Percentiles rank a stretch among this genome's conserved stretches.
phyloP scores from a whole-genome alignment of 2,797 vertebrate genomes.

The Brachymystax lenok region DNA sequence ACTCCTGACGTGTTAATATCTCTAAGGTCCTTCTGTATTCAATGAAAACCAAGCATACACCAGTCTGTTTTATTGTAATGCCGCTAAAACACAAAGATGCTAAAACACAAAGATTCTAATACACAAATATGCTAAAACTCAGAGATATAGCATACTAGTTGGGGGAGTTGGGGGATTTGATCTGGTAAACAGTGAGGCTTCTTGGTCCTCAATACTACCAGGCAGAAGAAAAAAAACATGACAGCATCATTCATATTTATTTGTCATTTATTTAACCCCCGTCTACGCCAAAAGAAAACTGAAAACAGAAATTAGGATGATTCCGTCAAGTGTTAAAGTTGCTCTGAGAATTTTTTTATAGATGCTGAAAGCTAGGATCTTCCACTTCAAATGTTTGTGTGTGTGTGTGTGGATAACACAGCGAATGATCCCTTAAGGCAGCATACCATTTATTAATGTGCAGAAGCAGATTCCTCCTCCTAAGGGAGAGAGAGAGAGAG shows the following conservation, averaged over 20 bases:
- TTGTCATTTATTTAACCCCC: constrained; percentile 10
- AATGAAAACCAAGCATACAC: constrained; percentile 5
- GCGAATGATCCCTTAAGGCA: constrained; percentile 6
- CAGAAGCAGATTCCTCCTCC: constrained; percentile 11
- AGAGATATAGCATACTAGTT: constrained; percentile 9
- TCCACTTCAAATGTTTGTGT: constrained; percentile 1
- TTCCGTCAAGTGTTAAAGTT: constrained; percentile 8
- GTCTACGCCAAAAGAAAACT: constrained; percentile 3
- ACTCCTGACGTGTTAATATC: too few relatives aligned
- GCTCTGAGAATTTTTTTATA: constrained; percentile 21
- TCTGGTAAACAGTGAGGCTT: constrained; percentile 4
- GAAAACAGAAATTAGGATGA: constrained; percentile 5
- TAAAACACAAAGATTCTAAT: constrained; percentile 9
- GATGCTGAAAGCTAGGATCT: constrained; percentile 10
- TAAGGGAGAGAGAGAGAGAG: background rate
- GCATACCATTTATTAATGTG: constrained; percentile 30
- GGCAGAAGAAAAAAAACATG: background rate
- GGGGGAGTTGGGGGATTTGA: background rate
- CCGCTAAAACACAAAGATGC: background rate
- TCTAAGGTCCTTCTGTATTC: background rate
- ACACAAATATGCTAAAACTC: constrained; percentile 10
- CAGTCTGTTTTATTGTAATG: background rate
- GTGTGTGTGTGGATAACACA: background rate
- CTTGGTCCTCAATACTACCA: background rate
- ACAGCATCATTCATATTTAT: constrained; percentile 12